Percentiles rank a stretch among this genome's conserved stretches.
These are phyloP conservation scores for Danio choprae DNA, from an alignment of 2,797 vertebrate genomes.

Conservation along the genomic window DNA sequence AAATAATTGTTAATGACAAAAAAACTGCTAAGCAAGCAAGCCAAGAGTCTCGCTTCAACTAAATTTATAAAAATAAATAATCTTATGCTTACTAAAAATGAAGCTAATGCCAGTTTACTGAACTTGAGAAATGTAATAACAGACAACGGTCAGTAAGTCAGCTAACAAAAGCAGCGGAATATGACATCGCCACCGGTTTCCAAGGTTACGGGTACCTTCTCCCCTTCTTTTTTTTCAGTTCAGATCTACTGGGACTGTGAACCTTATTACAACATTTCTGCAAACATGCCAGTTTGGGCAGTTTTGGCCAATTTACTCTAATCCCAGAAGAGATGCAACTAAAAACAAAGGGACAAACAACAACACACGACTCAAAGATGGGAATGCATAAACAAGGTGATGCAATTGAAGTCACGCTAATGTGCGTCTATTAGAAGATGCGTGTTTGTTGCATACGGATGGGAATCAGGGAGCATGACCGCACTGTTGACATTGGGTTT, in stretches of 20 bases:
- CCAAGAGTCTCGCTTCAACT: background rate
- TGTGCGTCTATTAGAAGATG: constrained; percentile 1
- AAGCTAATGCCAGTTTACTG: constrained; percentile 7
- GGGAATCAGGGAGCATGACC: constrained; percentile 19
- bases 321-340: background rate
- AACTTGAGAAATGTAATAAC: constrained; percentile 19
- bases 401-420: background rate
- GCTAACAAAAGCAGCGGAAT: constrained; percentile 17
- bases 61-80: background rate
- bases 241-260: constrained; percentile 22
- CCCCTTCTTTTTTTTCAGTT: constrained; percentile 4
- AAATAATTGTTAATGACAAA: no score
- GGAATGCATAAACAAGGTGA: constrained; percentile 2
- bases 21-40: background rate
- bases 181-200: constrained; percentile 23
- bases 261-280: constrained; percentile 28
- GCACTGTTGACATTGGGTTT: constrained; percentile 43
- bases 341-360: constrained; percentile 11
- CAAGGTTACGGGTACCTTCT: constrained; percentile 40
- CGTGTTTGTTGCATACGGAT: constrained; percentile 32
- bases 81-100: background rate
- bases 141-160: background rate
- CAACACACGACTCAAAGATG: background rate
- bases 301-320: constrained; percentile 23
- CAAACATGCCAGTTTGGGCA: constrained; percentile 35